phyloP scores from a whole-genome alignment of 2,888 invertebrate species.

The Apamea epomidion region DNA sequence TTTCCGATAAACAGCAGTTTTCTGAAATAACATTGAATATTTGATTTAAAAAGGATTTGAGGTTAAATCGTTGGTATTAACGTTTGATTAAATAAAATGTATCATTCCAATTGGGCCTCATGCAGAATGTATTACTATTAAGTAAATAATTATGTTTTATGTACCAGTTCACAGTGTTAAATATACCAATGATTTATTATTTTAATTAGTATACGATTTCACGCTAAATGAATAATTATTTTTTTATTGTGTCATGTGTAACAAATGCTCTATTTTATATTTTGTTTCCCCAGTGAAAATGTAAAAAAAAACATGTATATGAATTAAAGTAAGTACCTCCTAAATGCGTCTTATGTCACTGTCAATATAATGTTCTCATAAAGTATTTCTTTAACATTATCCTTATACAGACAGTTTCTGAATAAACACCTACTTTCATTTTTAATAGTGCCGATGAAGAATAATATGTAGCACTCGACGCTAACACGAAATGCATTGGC shows the following conservation, averaged over 20 bases:
- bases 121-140: neutral
- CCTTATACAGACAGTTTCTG: neutral
- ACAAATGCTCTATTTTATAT: neutral
- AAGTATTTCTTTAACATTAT: neutral
- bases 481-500: slow-evolving; percentile 34
- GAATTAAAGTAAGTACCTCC: neutral
- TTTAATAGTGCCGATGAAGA: neutral
- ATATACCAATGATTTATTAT: slow-evolving; percentile 36
- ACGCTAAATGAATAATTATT: slow-evolving; percentile 12
- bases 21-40: neutral
- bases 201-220: slow-evolving; percentile 25
- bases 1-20: neutral
- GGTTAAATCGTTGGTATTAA: neutral
- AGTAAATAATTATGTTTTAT: slow-evolving; percentile 24
- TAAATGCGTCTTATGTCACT: neutral
- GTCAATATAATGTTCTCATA: neutral
- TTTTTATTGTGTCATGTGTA: neutral
- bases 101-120: neutral
- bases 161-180: slow-evolving; percentile 12
- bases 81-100: slow-evolving; percentile 10
- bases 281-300: neutral
- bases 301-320: neutral
- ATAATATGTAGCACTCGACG: neutral
- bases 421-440: neutral
- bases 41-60: neutral